Percentiles rank a stretch among this genome's conserved stretches.
These are phyloP conservation scores for Erythrocercus mccallii DNA, from an alignment of 2,113 vertebrate genomes.

Conservation along the genomic window DNA sequence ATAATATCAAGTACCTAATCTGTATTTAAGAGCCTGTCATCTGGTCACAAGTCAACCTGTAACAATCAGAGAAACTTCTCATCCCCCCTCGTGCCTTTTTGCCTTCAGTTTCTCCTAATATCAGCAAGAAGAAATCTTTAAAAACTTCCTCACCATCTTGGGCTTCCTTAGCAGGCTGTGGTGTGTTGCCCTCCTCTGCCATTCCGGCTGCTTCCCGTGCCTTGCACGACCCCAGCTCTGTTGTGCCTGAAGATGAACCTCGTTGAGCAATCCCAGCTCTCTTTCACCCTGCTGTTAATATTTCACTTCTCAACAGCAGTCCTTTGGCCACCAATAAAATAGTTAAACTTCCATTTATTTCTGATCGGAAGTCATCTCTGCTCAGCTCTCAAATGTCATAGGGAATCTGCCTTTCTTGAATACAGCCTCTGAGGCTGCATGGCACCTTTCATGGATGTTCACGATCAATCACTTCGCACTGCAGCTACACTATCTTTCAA, in stretches of 20 bases:
- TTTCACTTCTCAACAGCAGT: slow-evolving; percentile 15
- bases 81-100: neutral
- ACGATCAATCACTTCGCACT: neutral
- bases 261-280: neutral
- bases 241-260: neutral
- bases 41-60: neutral
- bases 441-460: neutral
- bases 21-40: neutral
- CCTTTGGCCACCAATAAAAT: neutral
- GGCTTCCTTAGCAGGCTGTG: neutral
- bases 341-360: slow-evolving; percentile 26
- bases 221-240: neutral
- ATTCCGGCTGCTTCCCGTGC: neutral
- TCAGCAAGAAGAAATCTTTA: neutral
- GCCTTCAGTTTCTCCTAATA: neutral
- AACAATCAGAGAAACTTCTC: neutral
- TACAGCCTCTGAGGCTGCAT: neutral
- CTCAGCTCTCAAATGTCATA: neutral
- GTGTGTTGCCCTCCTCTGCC: neutral
- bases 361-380: neutral
- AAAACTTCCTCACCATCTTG: slow-evolving; percentile 38
- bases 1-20: neutral
- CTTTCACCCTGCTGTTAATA: slow-evolving; percentile 32
- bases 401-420: neutral
- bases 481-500: neutral